Evolutionary conservation across 2,888 invertebrate genomes (phyloP).

Genomic region (Ennomos quercinarius): DNA sequence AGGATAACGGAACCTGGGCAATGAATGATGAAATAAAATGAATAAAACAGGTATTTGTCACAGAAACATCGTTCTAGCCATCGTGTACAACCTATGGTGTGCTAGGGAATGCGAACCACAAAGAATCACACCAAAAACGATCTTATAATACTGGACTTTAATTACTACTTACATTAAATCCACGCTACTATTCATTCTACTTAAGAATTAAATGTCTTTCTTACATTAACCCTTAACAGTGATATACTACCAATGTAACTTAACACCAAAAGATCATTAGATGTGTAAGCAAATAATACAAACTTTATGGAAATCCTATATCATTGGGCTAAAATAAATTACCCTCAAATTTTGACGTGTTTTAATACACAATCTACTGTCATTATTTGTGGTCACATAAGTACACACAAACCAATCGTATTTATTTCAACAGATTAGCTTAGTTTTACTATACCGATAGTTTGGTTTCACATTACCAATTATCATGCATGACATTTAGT

Average conservation of each 20-base stretch:
- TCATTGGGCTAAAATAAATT: neutral
- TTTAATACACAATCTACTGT: no score
- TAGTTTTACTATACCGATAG: no score
- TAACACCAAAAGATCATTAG: slow-evolving; percentile 3
- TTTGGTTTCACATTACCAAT: no score
- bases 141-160: slow-evolving; percentile 44
- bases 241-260: slow-evolving; percentile 13
- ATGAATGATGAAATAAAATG: no score
- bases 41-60: neutral
- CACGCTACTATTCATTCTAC: slow-evolving; percentile 40
- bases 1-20: no score
- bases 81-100: neutral
- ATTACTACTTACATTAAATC: slow-evolving; percentile 35
- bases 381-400: no score
- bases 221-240: slow-evolving; percentile 28
- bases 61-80: neutral
- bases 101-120: slow-evolving; percentile 19
- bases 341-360: neutral
- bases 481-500: no score
- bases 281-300: neutral
- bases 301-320: no score
- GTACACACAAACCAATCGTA: no score
- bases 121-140: slow-evolving; percentile 10
- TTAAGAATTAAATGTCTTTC: slow-evolving; percentile 44
- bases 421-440: no score